phyloP scores from a whole-genome alignment of 2,888 invertebrate species.

The Aporophyla nigra region DNA sequence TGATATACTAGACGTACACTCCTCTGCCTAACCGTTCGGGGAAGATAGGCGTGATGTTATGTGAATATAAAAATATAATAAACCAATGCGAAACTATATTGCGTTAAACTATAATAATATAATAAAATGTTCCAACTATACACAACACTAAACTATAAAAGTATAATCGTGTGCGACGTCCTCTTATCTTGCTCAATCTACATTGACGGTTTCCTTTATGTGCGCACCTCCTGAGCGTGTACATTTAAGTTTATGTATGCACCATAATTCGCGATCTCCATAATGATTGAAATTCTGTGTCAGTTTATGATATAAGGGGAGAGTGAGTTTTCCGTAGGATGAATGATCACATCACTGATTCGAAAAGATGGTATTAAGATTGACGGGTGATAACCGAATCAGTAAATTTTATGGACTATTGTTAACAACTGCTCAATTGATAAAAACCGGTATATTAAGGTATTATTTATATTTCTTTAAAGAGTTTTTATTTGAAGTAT shows the following conservation, averaged over 20 bases:
- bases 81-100: background rate
- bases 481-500: background rate
- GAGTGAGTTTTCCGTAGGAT: background rate
- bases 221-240: slow-evolving; percentile 6
- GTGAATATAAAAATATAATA: background rate
- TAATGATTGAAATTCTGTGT: background rate
- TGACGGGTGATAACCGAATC: background rate
- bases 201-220: slow-evolving; percentile 32
- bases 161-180: background rate
- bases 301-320: background rate
- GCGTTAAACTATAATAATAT: background rate
- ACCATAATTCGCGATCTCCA: background rate
- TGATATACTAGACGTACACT: background rate
- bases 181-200: slow-evolving; percentile 27
- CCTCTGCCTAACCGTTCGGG: background rate
- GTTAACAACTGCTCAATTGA: too few species aligned
- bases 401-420: too few species aligned
- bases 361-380: too few species aligned
- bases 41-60: background rate
- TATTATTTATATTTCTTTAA: background rate
- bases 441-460: background rate
- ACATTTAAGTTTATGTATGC: slow-evolving; percentile 19
- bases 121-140: slow-evolving; percentile 5
- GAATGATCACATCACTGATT: too few species aligned
- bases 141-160: slow-evolving; percentile 20